Conservation (phyloP, 2,888 invertebrate genomes). For the Leptinotarsa rubiginosa region DNA sequence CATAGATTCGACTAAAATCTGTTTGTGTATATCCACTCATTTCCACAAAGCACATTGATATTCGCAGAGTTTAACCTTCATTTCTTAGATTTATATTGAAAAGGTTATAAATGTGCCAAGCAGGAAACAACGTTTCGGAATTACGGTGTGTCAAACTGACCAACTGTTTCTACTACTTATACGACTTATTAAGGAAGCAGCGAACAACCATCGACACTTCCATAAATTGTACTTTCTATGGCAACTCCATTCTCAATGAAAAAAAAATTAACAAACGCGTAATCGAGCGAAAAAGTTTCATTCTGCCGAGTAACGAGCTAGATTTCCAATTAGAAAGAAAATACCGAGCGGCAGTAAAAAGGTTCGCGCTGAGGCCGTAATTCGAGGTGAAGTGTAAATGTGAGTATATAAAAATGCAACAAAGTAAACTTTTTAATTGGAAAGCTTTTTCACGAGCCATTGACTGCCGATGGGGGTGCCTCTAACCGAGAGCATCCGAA, state of each 20-base stretch:
- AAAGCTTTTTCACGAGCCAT: conserved; percentile 52
- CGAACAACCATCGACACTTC: not conserved
- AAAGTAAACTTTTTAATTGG: conserved; percentile 55
- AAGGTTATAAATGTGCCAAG: no score
- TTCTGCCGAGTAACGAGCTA: conserved; percentile 31
- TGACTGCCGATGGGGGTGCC: conserved; percentile 45
- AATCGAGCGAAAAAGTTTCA: conserved; percentile 21
- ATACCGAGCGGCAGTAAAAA: conserved; percentile 43
- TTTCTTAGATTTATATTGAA: no score
- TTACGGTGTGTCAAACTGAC: not conserved
- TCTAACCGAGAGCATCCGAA: conserved; percentile 29
- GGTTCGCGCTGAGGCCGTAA: conserved; percentile 35
- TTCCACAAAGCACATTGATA: no score
- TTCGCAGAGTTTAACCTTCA: no score
- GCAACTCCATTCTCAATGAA: conserved; percentile 2
- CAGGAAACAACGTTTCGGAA: not conserved
- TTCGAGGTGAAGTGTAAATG: conserved; percentile 44
- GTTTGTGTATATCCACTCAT: no score
- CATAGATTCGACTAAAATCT: no score
- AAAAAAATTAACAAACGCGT: conserved; percentile 17
- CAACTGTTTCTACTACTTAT: conserved; percentile 1
- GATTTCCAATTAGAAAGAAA: conserved; percentile 38
- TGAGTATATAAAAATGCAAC: conserved; percentile 53
- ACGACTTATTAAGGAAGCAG: not conserved
- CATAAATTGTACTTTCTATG: conserved; percentile 10